Base-by-base conservation (phyloP, 2,113 vertebrate genomes). In the Heterotilapia buettikoferi region DNA sequence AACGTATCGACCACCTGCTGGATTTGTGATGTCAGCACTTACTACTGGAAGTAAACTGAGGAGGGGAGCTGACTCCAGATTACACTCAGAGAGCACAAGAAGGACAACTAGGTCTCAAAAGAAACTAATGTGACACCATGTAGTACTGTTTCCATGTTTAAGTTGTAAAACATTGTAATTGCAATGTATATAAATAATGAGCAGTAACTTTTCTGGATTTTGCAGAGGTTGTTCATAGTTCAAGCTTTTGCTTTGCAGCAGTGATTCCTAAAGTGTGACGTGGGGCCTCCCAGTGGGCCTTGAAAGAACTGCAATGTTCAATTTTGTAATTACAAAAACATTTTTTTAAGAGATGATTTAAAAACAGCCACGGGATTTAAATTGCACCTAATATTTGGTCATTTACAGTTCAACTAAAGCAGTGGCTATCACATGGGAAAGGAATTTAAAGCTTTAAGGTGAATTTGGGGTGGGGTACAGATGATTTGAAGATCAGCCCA, bases 351-450 rank as follows among this genome's bases (percentile, higher is more conserved):
- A 10, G 9, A 76, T 76, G 40, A 29, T 29, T 29, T 47, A 18
- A 43, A 73, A 40, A 40, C 6, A 73, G 0, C 0, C 38, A 10
- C 0, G 2, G 13, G 9, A 18, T 45, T 45, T 45, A 47, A 45
- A 73, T 26, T 45, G 8, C 40, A 18, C 13, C 21, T 29, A 10
- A 43, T 73, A 16, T 16, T 16, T 71, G 0, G 38, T 71, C 66
- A 73, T 45, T 45, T 43, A 43, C 38, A 71, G 66, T 71, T 71
- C n/a, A 45, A 2, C 14, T 47, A 47, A 45, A 29, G 68, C 40
- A 3, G 68, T 76, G 9, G 4, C 40, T 7, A 24, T 26, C 21
- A 73, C 11, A 68, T 13, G 19, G 0, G 29, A 61, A 33, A 71
- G 19, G 36, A 5, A 26, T 73, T 43, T 18, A 5, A 73, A 45